phyloP scores from a whole-genome alignment of 1,140 invertebrate genomes.

The Zaprionus taronus region DNA sequence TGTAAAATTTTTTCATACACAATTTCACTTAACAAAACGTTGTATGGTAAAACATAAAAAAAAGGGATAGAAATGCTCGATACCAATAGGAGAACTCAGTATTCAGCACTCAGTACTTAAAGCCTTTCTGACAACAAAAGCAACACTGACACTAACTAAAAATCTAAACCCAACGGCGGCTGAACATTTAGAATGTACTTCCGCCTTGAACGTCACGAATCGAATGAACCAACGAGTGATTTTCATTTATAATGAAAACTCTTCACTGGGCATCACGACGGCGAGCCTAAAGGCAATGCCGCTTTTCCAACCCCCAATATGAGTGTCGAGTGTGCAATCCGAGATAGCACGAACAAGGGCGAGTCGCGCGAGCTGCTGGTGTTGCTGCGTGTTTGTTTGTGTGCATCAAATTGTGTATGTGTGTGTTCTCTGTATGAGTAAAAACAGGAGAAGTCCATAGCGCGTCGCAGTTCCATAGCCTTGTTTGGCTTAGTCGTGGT shows the following conservation, averaged over 20 bases:
- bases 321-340: slow-evolving; percentile 37
- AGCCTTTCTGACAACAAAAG: slow-evolving; percentile 33
- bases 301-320: slow-evolving; percentile 74
- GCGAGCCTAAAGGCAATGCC: slow-evolving; percentile 31
- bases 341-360: slow-evolving; percentile 53
- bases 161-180: slow-evolving; percentile 10
- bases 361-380: slow-evolving; percentile 44
- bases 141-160: slow-evolving; percentile 11
- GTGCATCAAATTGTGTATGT: slow-evolving; percentile 24
- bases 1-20: slow-evolving; percentile 7
- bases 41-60: slow-evolving; percentile 15
- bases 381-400: slow-evolving; percentile 26
- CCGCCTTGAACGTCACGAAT: slow-evolving; percentile 80
- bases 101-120: slow-evolving; percentile 13
- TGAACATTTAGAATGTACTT: slow-evolving; percentile 65
- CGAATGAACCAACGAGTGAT: slow-evolving; percentile 82
- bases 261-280: slow-evolving; percentile 60
- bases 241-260: slow-evolving; percentile 83
- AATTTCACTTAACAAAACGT: slow-evolving; percentile 40
- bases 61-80: slow-evolving; percentile 10
- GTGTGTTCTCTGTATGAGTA: slow-evolving; percentile 18
- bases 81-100: slow-evolving; percentile 8
- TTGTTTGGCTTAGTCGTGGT: slow-evolving; percentile 7
- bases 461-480: slow-evolving; percentile 37
- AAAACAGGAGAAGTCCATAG: slow-evolving; percentile 36